Percentiles rank a stretch among this genome's conserved stretches.
Conservation (phyloP, 1,140 invertebrate species). For the Lepidurus couesii region DNA sequence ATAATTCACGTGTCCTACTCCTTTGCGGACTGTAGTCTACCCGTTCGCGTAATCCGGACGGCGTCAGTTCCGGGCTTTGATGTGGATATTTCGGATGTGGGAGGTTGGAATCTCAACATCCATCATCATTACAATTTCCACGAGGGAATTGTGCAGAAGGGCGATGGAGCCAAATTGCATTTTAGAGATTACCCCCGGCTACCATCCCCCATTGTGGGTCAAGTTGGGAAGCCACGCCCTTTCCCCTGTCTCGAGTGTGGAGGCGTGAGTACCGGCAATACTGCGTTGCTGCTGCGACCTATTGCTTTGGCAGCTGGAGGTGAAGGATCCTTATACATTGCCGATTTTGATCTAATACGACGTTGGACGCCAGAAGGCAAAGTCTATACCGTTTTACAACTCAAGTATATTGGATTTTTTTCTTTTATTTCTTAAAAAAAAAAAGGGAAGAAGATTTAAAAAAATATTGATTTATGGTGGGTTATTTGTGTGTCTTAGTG, state of each 20-base stretch:
- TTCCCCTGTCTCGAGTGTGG: slow-evolving; percentile 74
- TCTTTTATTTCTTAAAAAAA: neutral
- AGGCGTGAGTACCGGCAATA: slow-evolving; percentile 65
- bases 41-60: slow-evolving; percentile 86
- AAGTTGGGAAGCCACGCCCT: slow-evolving; percentile 69
- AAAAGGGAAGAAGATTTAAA: neutral
- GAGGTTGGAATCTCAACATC: slow-evolving; percentile 94
- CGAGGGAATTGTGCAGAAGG: slow-evolving; percentile 92
- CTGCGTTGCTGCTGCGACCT: slow-evolving; percentile 80
- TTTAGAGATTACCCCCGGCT: slow-evolving; percentile 58
- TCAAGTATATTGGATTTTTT: slow-evolving; percentile 58
- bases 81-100: slow-evolving; percentile 92
- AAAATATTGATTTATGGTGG: neutral
- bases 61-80: slow-evolving; percentile 93
- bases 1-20: slow-evolving; percentile 86
- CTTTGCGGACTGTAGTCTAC: slow-evolving; percentile 69
- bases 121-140: slow-evolving; percentile 98
- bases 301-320: slow-evolving; percentile 87
- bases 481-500: neutral
- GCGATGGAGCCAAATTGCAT: slow-evolving; percentile 87
- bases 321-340: slow-evolving; percentile 93
- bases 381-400: slow-evolving; percentile 85
- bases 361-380: slow-evolving; percentile 84
- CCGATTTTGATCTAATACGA: slow-evolving; percentile 92
- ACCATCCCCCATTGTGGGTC: slow-evolving; percentile 88